phyloP scores from a whole-genome alignment of 2,797 vertebrate genomes.

The Phoxinus dragarum region DNA sequence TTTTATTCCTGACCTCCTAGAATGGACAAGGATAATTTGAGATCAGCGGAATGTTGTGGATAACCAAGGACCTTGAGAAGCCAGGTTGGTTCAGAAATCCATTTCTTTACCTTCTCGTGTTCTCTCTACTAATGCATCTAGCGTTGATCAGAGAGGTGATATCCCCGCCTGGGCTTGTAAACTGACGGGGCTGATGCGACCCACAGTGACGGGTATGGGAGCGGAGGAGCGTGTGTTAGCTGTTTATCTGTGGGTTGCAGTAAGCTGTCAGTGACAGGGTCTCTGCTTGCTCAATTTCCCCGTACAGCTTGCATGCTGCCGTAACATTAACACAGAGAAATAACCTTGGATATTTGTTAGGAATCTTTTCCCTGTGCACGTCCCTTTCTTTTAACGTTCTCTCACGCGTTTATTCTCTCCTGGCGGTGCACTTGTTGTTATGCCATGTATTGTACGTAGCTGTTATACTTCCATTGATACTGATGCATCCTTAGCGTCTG shows the following conservation, averaged over 20 bases:
- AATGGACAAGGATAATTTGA: slow-evolving; percentile 84
- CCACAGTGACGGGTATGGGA: neutral
- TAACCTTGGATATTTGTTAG: neutral
- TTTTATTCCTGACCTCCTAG: slow-evolving; percentile 79
- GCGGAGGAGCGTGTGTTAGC: neutral
- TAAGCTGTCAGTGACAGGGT: slow-evolving; percentile 29
- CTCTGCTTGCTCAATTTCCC: slow-evolving; percentile 11
- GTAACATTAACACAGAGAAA: neutral
- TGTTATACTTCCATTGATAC: neutral
- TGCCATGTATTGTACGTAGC: neutral
- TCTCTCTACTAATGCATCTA: slow-evolving; percentile 23
- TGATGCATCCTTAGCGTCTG: neutral
- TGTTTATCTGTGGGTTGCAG: slow-evolving; percentile 34
- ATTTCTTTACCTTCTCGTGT: slow-evolving; percentile 46
- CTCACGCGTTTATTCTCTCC: slow-evolving; percentile 25
- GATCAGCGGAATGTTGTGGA: slow-evolving; percentile 82
- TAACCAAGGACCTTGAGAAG: slow-evolving; percentile 78
- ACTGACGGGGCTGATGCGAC: slow-evolving; percentile 12
- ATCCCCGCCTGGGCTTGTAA: slow-evolving; percentile 33
- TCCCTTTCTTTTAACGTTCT: slow-evolving; percentile 3
- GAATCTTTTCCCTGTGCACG: slow-evolving; percentile 6
- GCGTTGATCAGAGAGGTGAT: slow-evolving; percentile 20
- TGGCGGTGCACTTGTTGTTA: slow-evolving; percentile 1
- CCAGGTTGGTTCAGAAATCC: slow-evolving; percentile 82
- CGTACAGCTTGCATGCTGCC: neutral